Conservation (phyloP, 2,113 vertebrate species). For the rabbit (Oryctolagus cuniculus) region DNA sequence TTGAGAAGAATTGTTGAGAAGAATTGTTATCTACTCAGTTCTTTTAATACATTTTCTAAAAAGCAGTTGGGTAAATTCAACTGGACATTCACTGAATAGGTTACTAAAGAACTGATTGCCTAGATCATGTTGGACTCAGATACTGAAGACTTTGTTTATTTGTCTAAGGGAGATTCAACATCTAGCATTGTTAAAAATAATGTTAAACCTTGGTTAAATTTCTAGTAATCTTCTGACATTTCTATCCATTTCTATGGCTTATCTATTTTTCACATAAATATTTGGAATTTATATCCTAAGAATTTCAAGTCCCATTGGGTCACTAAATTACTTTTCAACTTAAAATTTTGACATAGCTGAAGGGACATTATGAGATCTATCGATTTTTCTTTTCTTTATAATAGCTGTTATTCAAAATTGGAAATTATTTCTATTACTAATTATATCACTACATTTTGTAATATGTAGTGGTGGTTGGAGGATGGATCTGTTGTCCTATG, state of each 20-base stretch:
- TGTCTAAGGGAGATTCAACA: background rate
- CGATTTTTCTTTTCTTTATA: background rate
- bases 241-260: background rate
- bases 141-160: background rate
- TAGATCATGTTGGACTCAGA: background rate
- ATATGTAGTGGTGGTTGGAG: background rate
- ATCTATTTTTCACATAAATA: background rate
- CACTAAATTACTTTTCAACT: background rate
- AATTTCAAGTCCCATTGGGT: background rate
- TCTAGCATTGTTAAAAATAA: background rate
- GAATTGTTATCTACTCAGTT: background rate
- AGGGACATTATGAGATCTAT: background rate
- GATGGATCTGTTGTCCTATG: background rate
- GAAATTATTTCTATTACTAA: background rate
- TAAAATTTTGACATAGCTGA: background rate
- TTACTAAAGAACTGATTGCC: background rate
- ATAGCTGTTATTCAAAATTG: background rate
- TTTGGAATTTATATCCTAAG: background rate
- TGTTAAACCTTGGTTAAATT: background rate
- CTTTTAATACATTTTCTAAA: slow-evolving; percentile 1
- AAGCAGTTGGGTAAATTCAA: background rate
- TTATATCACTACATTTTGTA: background rate
- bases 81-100: background rate
- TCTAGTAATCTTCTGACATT: background rate
- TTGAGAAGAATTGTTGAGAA: background rate